Evolutionary conservation across 2,797 vertebrate species (phyloP).

Genomic region (Macropus fuliginosus): DNA sequence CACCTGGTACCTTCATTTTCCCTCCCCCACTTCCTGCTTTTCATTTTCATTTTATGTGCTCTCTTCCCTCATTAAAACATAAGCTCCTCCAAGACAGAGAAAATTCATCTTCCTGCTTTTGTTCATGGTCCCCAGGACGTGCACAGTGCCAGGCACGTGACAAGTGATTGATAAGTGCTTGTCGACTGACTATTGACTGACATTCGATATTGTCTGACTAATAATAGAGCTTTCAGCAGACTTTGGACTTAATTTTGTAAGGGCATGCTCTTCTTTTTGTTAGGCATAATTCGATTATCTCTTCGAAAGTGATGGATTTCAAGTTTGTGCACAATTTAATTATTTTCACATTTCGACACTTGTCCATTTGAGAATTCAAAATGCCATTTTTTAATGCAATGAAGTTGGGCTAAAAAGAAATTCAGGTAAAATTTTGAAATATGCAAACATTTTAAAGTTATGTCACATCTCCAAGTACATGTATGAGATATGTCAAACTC

Average conservation of each 20-base stretch:
- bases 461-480: constrained; percentile 24
- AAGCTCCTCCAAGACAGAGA: constrained; percentile 22
- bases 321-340: constrained; percentile 62
- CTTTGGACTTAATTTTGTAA: constrained; percentile 64
- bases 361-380: constrained; percentile 51
- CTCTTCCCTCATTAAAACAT: background rate
- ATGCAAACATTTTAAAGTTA: constrained; percentile 35
- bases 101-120: background rate
- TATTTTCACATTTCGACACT: constrained; percentile 63
- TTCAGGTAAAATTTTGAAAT: constrained; percentile 55
- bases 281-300: constrained; percentile 48
- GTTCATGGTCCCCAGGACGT: background rate
- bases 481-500: background rate
- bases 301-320: constrained; percentile 42
- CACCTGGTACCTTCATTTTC: background rate
- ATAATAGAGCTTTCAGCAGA: constrained; percentile 41
- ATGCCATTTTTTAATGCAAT: constrained; percentile 34
- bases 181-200: constrained; percentile 40
- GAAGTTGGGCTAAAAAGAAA: constrained; percentile 50
- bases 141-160: background rate
- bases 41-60: background rate
- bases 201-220: background rate
- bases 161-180: constrained; percentile 33
- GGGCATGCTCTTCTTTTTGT: constrained; percentile 52
- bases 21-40: constrained; percentile 20